phyloP scores from a whole-genome alignment of 2,888 invertebrate species.

The Athrips mouffetella region DNA sequence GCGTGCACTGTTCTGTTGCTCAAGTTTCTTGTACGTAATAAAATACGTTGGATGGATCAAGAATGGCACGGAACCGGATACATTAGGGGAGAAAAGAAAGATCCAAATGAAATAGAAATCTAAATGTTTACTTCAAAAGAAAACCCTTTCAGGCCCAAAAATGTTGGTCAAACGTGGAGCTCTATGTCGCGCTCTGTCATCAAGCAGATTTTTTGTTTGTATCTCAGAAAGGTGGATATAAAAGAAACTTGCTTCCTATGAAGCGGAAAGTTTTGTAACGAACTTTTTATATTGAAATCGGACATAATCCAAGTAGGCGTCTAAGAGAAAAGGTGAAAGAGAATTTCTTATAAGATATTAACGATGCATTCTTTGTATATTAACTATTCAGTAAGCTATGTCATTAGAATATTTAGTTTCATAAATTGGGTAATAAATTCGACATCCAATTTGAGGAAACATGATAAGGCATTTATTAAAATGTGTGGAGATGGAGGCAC shows the following conservation, averaged over 20 bases:
- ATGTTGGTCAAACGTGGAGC: too few relatives aligned
- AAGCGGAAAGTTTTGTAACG: neutral
- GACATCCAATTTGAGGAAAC: constrained; percentile 3
- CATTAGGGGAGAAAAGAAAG: too few relatives aligned
- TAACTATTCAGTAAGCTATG: neutral
- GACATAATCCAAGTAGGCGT: neutral
- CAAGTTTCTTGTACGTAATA: neutral
- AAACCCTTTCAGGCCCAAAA: too few relatives aligned
- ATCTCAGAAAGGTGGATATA: too few relatives aligned
- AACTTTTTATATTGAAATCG: neutral
- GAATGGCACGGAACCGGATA: too few relatives aligned
- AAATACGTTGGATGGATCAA: neutral
- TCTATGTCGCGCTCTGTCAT: too few relatives aligned
- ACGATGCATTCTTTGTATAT: neutral
- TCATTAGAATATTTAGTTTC: neutral
- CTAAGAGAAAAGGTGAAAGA: neutral
- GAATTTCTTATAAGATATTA: neutral
- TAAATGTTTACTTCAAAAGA: too few relatives aligned
- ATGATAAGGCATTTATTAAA: constrained; percentile 10
- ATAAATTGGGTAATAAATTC: neutral
- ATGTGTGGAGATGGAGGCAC: constrained; percentile 27
- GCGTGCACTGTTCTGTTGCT: neutral
- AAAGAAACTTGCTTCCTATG: neutral
- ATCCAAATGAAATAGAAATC: too few relatives aligned
- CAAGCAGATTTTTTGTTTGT: too few relatives aligned